These are phyloP conservation scores for Dromococcyx pavoninus DNA, from an alignment of 2,797 vertebrate species.

Conservation along the genomic window DNA sequence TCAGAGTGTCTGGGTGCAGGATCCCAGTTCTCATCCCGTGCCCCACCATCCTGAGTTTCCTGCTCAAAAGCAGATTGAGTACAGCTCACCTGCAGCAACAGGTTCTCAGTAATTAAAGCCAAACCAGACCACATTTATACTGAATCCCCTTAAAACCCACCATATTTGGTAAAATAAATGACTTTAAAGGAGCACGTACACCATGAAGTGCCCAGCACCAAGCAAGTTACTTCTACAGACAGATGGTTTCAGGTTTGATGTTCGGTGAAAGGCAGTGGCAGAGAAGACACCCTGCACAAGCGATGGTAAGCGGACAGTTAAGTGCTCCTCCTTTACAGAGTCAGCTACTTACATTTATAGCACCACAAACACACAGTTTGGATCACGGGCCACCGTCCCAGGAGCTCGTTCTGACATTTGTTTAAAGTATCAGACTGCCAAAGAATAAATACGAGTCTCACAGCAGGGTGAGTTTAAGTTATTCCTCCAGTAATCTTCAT, in stretches of 20 bases:
- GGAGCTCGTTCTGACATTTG: not conserved
- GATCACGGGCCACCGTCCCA: not conserved
- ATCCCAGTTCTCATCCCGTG: not conserved
- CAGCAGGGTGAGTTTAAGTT: not conserved
- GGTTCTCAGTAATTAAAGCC: conserved; percentile 29
- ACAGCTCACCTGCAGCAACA: conserved; percentile 9
- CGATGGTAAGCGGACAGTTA: not conserved
- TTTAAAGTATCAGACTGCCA: not conserved
- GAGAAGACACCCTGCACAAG: not conserved
- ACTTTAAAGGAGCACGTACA: not conserved
- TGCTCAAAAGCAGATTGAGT: not conserved
- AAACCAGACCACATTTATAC: not conserved
- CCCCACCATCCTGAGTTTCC: not conserved
- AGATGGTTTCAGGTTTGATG: not conserved
- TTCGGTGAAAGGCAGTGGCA: not conserved
- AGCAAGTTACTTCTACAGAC: not conserved
- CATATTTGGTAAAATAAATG: not conserved
- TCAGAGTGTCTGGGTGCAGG: not conserved
- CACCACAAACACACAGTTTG: not conserved
- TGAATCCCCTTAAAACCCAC: not conserved
- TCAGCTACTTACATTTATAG: not conserved
- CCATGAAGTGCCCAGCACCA: not conserved
- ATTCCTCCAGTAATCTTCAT: not conserved
- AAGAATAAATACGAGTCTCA: not conserved
- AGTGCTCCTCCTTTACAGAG: not conserved